Conservation (phyloP, 2,888 invertebrate species). For the Trisateles emortualis region DNA sequence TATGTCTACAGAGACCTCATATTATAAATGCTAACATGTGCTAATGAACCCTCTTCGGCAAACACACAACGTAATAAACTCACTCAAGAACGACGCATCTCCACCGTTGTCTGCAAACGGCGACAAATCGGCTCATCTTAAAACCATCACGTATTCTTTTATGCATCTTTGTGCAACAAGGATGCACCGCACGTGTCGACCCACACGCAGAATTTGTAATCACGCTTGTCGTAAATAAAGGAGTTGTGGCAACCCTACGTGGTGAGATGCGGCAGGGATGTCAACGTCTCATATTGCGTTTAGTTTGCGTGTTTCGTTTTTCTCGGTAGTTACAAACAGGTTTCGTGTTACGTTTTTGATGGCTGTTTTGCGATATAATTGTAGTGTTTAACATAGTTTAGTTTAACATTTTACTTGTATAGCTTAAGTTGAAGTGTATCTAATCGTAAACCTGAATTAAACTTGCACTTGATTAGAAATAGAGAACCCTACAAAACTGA, state of each 20-base stretch:
- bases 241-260: slow-evolving; percentile 46
- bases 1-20: no score
- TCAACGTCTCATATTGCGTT: slow-evolving; percentile 21
- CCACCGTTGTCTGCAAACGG: slow-evolving; percentile 24
- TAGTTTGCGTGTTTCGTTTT: slow-evolving; percentile 18
- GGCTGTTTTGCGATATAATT: slow-evolving; percentile 28
- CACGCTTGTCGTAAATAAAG: slow-evolving; percentile 45
- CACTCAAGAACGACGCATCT: slow-evolving; percentile 21
- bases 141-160: slow-evolving; percentile 62
- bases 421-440: no score
- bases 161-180: slow-evolving; percentile 62
- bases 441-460: no score
- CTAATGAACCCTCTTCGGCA: slow-evolving; percentile 15
- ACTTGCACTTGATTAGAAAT: no score
- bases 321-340: slow-evolving; percentile 29
- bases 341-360: slow-evolving; percentile 18
- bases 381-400: slow-evolving; percentile 18
- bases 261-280: slow-evolving; percentile 42
- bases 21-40: slow-evolving; percentile 6
- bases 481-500: no score
- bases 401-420: no score
- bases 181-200: slow-evolving; percentile 54
- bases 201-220: slow-evolving; percentile 54
- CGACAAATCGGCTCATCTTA: slow-evolving; percentile 65
- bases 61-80: slow-evolving; percentile 18